phyloP scores from a whole-genome alignment of 2,888 invertebrate species.

The Sinohyriopsis cumingii region DNA sequence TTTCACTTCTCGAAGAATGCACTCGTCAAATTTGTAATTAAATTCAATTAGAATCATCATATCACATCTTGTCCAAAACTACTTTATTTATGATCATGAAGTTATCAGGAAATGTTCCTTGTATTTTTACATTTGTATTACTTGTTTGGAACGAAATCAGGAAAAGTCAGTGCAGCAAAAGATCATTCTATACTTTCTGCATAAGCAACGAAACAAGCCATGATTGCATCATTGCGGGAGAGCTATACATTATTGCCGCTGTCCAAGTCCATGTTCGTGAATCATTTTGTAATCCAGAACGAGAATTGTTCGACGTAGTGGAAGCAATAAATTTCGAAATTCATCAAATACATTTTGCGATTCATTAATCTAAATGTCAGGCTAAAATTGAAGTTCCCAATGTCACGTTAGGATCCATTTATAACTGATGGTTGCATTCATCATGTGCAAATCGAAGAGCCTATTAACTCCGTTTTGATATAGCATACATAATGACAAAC shows the following conservation, averaged over 20 bases:
- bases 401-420: constrained; percentile 32
- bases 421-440: constrained; percentile 45
- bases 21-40: too few species aligned
- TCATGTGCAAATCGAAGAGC: constrained; percentile 31
- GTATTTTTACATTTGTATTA: too few species aligned
- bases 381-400: constrained; percentile 8
- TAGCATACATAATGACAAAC: constrained; percentile 21
- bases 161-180: constrained; percentile 29
- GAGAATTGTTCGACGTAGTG: constrained; percentile 28
- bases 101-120: too few species aligned
- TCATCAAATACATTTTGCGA: background rate
- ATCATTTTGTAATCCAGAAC: constrained; percentile 18
- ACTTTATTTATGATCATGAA: too few species aligned
- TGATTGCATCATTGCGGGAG: constrained; percentile 28
- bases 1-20: too few species aligned
- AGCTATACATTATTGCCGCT: constrained; percentile 38
- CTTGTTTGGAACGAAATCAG: constrained; percentile 20
- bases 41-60: too few species aligned
- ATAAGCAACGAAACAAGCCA: constrained; percentile 3
- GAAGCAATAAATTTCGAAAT: constrained; percentile 37
- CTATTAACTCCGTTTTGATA: constrained; percentile 33
- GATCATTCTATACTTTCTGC: constrained; percentile 16
- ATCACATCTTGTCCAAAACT: too few species aligned
- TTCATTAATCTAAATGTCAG: constrained; percentile 9
- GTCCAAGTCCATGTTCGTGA: constrained; percentile 35